Evolutionary conservation across 2,888 invertebrate species (phyloP).

Genomic region (Alcis repandata): DNA sequence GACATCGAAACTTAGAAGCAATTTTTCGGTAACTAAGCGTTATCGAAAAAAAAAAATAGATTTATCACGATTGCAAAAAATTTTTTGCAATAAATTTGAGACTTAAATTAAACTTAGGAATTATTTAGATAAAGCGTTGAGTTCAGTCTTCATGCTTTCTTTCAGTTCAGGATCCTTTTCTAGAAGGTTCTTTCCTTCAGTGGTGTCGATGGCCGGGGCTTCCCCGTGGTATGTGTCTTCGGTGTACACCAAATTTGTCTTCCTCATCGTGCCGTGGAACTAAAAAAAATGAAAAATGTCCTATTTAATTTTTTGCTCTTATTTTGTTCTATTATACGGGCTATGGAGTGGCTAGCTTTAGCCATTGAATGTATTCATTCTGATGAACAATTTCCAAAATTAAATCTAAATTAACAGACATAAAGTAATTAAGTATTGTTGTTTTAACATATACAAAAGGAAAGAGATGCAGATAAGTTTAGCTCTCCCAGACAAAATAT

Average conservation of each 20-base stretch:
- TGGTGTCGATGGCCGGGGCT: conserved; percentile 77
- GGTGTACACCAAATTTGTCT: conserved; percentile 88
- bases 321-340: too few species aligned
- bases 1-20: too few species aligned
- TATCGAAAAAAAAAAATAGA: conserved; percentile 8
- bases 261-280: conserved; percentile 90
- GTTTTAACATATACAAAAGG: neutral
- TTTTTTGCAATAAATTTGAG: conserved; percentile 8
- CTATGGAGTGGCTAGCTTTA: too few species aligned
- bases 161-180: conserved; percentile 64
- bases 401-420: too few species aligned
- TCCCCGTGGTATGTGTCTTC: conserved; percentile 89
- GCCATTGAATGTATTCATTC: too few species aligned
- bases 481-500: too few species aligned
- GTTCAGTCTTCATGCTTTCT: conserved; percentile 45
- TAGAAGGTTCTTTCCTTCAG: conserved; percentile 77
- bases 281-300: conserved; percentile 59
- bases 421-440: too few species aligned
- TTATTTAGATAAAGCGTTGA: conserved; percentile 19
- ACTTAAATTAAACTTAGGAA: neutral
- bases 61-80: conserved; percentile 14
- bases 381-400: too few species aligned
- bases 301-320: neutral
- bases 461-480: too few species aligned
- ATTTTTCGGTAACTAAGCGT: neutral